Evolutionary conservation across 2,797 vertebrate genomes (phyloP).

Genomic region (Pelochelys cantorii): DNA sequence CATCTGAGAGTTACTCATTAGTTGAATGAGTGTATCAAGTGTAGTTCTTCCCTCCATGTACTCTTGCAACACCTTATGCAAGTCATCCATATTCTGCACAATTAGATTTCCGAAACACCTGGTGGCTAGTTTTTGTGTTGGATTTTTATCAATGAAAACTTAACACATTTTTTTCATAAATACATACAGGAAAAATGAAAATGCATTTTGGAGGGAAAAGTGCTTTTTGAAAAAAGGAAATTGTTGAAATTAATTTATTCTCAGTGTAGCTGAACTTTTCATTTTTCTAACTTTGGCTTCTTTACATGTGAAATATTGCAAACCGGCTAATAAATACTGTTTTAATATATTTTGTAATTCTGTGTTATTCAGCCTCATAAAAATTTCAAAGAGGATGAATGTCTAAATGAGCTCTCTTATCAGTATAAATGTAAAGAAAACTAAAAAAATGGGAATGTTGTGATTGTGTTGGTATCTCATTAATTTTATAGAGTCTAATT

Average conservation of each 20-base stretch:
- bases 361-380: not conserved
- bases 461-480: not conserved
- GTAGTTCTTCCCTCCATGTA: rapidly evolving
- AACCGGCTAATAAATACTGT: not conserved
- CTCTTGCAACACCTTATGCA: not conserved
- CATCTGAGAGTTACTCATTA: rapidly evolving
- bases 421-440: not conserved
- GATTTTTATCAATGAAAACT: not conserved
- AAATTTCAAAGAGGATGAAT: not conserved
- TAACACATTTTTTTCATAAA: not conserved
- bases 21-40: not conserved
- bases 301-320: not conserved
- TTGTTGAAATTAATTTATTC: not conserved
- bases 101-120: not conserved
- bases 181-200: rapidly evolving
- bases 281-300: not conserved
- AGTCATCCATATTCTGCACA: not conserved
- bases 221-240: not conserved
- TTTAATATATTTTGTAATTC: not conserved
- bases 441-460: not conserved
- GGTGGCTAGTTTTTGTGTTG: not conserved
- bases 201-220: not conserved
- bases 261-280: not conserved
- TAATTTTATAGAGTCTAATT: slow-evolving; percentile 76
- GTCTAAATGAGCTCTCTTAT: not conserved